Conservation (phyloP, 1,140 invertebrate genomes). For the Dolichoris vasculosae region DNA sequence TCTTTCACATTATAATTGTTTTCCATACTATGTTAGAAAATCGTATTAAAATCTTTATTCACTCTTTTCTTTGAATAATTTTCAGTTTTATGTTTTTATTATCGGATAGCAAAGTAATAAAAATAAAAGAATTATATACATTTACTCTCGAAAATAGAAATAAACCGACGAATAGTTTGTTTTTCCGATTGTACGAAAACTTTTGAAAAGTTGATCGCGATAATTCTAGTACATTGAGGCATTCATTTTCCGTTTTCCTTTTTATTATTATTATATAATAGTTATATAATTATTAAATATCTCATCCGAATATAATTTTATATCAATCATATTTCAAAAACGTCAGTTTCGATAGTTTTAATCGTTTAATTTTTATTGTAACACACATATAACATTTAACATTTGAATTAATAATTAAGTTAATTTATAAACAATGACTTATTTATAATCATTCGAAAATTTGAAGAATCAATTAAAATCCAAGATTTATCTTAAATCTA, state of each 20-base stretch:
- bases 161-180: background rate
- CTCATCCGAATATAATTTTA: background rate
- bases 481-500: conserved; percentile 30
- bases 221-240: conserved; percentile 31
- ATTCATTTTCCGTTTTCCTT: conserved; percentile 15
- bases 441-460: conserved; percentile 29
- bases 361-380: conserved; percentile 34
- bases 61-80: background rate
- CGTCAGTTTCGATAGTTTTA: background rate
- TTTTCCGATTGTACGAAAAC: background rate
- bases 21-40: background rate
- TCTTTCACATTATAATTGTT: background rate
- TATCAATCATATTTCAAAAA: conserved; percentile 23
- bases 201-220: background rate
- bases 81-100: background rate
- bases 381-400: conserved; percentile 46
- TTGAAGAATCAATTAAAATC: conserved; percentile 28
- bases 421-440: conserved; percentile 3
- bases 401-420: background rate
- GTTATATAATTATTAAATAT: conserved; percentile 1
- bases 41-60: conserved; percentile 13
- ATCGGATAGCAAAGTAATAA: background rate
- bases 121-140: background rate
- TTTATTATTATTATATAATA: conserved; percentile 15
- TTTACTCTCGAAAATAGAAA: background rate